These are phyloP conservation scores for Blennius ocellaris DNA, from an alignment of 2,113 vertebrate genomes.

Conservation along the genomic window DNA sequence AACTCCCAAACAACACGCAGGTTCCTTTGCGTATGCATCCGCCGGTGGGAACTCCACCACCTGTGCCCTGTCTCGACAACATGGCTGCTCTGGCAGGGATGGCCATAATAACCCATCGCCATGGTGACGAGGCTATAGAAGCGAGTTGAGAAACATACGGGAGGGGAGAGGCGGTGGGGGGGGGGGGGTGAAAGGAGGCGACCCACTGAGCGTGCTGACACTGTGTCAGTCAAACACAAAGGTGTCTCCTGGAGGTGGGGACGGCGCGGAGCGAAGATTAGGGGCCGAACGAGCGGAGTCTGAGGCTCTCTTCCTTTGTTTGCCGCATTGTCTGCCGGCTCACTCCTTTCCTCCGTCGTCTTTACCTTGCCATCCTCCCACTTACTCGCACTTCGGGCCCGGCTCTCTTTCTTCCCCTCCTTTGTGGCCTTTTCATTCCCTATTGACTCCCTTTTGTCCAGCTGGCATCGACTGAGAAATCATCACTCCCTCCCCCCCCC, in stretches of 20 bases:
- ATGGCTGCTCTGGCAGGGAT: slow-evolving; percentile 70
- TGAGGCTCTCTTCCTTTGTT: slow-evolving; percentile 64
- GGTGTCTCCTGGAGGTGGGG: slow-evolving; percentile 75
- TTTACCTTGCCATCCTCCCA: slow-evolving; percentile 65
- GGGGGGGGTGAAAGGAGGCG: slow-evolving; percentile 60
- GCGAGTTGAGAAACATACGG: slow-evolving; percentile 21
- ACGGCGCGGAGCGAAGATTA: slow-evolving; percentile 47
- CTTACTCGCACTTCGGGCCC: slow-evolving; percentile 63
- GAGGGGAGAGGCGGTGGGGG: slow-evolving; percentile 3
- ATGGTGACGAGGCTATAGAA: slow-evolving; percentile 60
- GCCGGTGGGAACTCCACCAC: slow-evolving; percentile 64
- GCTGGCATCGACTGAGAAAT: slow-evolving; percentile 37
- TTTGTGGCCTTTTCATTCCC: slow-evolving; percentile 58
- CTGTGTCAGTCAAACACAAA: slow-evolving; percentile 73
- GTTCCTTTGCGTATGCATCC: background rate
- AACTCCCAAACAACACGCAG: too few relatives aligned
- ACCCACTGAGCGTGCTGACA: slow-evolving; percentile 68
- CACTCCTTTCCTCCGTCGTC: slow-evolving; percentile 63
- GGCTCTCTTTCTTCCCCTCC: slow-evolving; percentile 55
- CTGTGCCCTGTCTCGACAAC: slow-evolving; percentile 71
- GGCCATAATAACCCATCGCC: slow-evolving; percentile 64
- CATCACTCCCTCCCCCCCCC: slow-evolving; percentile 36
- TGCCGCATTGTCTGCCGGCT: slow-evolving; percentile 69
- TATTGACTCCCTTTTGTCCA: slow-evolving; percentile 56
- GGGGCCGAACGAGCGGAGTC: slow-evolving; percentile 32